Evolutionary conservation across 2,797 vertebrate genomes (phyloP).

Genomic region (Okamejei kenojei): DNA sequence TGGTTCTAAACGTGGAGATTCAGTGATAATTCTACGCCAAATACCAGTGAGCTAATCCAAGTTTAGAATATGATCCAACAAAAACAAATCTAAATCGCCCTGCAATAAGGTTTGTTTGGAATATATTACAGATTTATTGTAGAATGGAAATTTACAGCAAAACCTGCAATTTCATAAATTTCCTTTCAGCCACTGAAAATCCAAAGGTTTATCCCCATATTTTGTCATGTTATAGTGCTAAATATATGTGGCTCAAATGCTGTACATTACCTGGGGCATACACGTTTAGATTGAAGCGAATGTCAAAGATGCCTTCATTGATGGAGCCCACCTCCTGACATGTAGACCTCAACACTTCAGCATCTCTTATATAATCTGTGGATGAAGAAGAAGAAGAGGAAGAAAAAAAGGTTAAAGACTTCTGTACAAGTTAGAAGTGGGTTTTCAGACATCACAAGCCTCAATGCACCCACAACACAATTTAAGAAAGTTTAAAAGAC

Average conservation of each 20-base stretch:
- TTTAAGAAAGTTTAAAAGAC: not conserved
- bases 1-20: not conserved
- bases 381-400: no score
- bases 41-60: not conserved
- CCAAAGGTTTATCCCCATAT: not conserved
- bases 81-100: not conserved
- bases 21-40: not conserved
- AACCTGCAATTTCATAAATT: not conserved
- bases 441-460: not conserved
- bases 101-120: not conserved
- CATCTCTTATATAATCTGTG: slow-evolving; percentile 58
- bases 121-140: not conserved
- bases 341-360: slow-evolving; percentile 57
- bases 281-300: slow-evolving; percentile 67
- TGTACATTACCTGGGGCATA: slow-evolving; percentile 61
- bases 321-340: slow-evolving; percentile 68
- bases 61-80: not conserved
- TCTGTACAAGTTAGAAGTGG: not conserved
- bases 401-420: not conserved
- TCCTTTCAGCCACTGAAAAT: not conserved
- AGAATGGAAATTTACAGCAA: not conserved
- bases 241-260: not conserved
- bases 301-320: slow-evolving; percentile 70
- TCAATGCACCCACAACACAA: not conserved
- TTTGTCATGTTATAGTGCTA: not conserved